Evolutionary conservation across 2,888 invertebrate genomes (phyloP), one percentile per base, ranked within the genome.

Genomic region (Agrotis segetum): DNA sequence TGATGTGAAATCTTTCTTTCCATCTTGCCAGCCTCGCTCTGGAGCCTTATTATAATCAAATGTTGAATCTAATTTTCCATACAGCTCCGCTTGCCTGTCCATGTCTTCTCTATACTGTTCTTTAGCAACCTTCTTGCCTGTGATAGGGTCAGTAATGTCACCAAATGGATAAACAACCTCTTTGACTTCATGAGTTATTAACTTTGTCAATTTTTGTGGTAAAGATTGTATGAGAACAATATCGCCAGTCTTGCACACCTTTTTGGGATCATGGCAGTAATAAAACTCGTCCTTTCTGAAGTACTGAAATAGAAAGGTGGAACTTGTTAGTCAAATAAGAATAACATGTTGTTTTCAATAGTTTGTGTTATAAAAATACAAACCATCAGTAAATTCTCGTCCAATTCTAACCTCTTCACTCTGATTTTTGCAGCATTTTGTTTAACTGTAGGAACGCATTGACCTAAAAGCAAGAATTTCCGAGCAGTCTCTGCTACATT

Each of bases 111-210:
- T 97, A 89, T 98, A 99, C 88, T 96, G 96, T 76, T 97, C 97
- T 64, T 96, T 97, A 0, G 98, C 97, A 53, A 98, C 97, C 92
- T 98, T 98, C 89, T 98, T 98, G 19, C 98, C 98, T 56, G 98
- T 98, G 34, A 99, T 94, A 2, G 99, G 99, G 93, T 98, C 98
- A n/a, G 97, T 98, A 64, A 98, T 95, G 93, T 99, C 98, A 83
- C 99, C 99, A 84, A 98, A 94, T 2, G 98, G 98, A 92, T 98
- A 98, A 19, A 99, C 97, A 7, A 99, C 97, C 90, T 98, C 97
- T 87, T 98, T 96, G 0, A 99, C 97, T 94, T 97, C 96, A 88
- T 99, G 98, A 11, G 98, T 98, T 14, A 99, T 97, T 2, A 98
- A 92, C 74, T 97, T 97, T 0, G 98, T 98, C 77, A 98, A 87